Base-by-base conservation (phyloP, 2,113 vertebrate species). In the Zosterops borbonicus region DNA sequence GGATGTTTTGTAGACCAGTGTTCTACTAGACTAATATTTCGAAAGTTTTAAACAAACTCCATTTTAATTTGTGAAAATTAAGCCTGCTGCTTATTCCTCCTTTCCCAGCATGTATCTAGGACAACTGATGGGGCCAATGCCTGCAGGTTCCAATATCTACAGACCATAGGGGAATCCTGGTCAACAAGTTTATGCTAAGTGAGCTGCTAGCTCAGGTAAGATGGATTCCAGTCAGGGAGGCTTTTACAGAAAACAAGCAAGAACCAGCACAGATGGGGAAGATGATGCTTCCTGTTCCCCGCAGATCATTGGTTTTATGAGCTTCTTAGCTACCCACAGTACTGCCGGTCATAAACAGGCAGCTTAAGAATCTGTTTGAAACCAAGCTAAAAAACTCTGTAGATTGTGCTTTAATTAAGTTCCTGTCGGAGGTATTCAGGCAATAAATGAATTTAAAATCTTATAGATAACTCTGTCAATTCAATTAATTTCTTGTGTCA, bases 391-490 rank as follows among this genome's bases (percentile, higher is more conserved):
- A 81, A 78, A 11, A 1, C 10, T 20, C n/a, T 59, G 31, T 75
- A 47, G 58, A 27, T 41, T 79, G 31, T 64, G n/a, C 53, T 91
- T 89, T 92, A 87, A 92, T 94, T 94, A 91, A 94, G 65, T 14
- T 94, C 53, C 47, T 79, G 13, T 68, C 37, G 91, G 41, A 89
- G 31, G 74, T 82, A 87, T 71, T 95, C 94, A 92, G 35, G 91
- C 91, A 94, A 78, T 92, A 94, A 87, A 95, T 94, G 6, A 87
- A 49, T 91, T 82, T 79, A 44, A 37, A 82, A 62, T 76, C 64
- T 87, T 79, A 68, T 41, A 83, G 87, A 82, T 63, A 78, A 52
- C 29, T 85, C 53, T 83, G 39, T 83, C 80, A 35, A 52, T 78
- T 82, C 44, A 49, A 74, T 77, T 88, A 67, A 86, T 93, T 95